Base-by-base conservation (phyloP, 1,140 invertebrate genomes). In the Helicoverpa zea region DNA sequence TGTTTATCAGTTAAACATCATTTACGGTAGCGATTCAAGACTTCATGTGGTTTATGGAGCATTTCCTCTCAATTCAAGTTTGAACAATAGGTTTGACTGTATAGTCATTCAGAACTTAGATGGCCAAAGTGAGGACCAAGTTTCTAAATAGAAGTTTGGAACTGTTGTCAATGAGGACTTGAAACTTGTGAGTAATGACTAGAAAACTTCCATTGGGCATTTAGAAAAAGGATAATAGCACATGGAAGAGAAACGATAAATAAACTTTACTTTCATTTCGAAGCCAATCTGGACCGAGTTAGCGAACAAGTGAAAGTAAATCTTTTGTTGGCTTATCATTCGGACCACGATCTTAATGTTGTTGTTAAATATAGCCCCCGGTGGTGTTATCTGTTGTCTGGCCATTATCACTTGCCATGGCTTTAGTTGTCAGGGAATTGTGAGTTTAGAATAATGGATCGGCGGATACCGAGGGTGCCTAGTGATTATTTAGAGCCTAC, bases 251-350 rank as follows among this genome's bases (percentile, higher is more conserved):
- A 18, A 58, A 43, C 70, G 54, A 73, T 73, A 73, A 73, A 56
- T 58, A 16, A 73, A 73, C 35, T 73, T 56, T 52, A 54, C 68
- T 72, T 72, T 72, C 47, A 29, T 23, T 52, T 30, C 3, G 47
- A 43, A 29, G 11, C 13, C 23, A 72, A 72, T 59, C 54, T 56
- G 52, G 52, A n/a, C 43, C 11, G 58, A 47, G 30, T 63, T 74
- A 30, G 64, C 9, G 12, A 80, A 80, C 61, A 61, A 78, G 63
- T 66, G 63, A 78, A 78, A 78, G 76, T 78, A 51, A 64, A 63
- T 63, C 58, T 78, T 72, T 77, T 79, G 64, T 72, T 70, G n/a
- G 5, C 64, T 79, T 79, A 72, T 79, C 77, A 61, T 61, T 79
- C 35, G 23, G 14, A 16, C 13, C 56, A 56, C 66, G 56, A 59